Conservation (phyloP, 2,888 invertebrate genomes). For the Homarus gammarus region DNA sequence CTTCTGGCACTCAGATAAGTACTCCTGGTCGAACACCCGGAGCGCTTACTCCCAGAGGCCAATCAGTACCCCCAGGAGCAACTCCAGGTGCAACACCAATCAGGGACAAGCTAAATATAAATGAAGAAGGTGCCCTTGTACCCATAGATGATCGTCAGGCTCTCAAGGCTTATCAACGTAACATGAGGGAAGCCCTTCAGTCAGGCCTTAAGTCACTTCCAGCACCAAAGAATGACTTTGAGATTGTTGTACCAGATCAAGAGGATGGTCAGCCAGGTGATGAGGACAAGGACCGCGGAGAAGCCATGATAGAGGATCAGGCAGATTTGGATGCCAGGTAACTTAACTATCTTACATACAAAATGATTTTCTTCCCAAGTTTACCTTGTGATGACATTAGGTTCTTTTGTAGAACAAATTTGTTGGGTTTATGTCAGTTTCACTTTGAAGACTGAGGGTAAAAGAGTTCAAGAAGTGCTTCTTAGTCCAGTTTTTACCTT, state of each 20-base stretch:
- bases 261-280: constrained; percentile 82
- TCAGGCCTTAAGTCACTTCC: constrained; percentile 90
- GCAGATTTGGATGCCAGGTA: constrained; percentile 80
- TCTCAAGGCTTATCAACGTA: constrained; percentile 76
- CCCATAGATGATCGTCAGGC: constrained; percentile 77
- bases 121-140: constrained; percentile 89
- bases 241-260: constrained; percentile 96
- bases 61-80: constrained; percentile 60
- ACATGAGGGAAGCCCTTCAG: constrained; percentile 86
- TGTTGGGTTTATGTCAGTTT: no score
- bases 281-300: constrained; percentile 78
- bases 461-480: no score
- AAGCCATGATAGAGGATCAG: constrained; percentile 86
- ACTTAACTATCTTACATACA: constrained; percentile 77
- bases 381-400: no score
- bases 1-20: constrained; percentile 61
- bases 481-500: no score
- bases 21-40: constrained; percentile 63
- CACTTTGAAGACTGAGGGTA: no score
- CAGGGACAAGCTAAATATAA: constrained; percentile 96
- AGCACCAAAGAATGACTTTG: constrained; percentile 96
- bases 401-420: no score
- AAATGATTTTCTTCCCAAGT: no score
- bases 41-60: constrained; percentile 53
- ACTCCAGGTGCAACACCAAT: constrained; percentile 85